phyloP scores from a whole-genome alignment of 2,888 invertebrate species.

The Myopa tessellatipennis region DNA sequence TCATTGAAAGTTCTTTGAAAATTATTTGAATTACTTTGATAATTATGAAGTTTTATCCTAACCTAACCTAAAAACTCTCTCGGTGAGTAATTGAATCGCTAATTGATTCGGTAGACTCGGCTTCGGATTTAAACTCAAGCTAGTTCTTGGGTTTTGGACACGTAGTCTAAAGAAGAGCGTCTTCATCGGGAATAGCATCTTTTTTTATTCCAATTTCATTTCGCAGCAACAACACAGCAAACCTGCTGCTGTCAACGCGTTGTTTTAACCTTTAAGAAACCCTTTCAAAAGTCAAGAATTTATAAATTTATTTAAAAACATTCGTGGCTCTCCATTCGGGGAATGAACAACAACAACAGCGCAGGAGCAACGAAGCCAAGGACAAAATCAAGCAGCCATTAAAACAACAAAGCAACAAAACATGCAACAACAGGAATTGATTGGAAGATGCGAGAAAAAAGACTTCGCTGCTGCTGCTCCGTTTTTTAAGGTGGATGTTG shows the following conservation, averaged over 20 bases:
- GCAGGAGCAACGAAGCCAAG: background rate
- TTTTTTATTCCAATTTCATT: slow-evolving; percentile 31
- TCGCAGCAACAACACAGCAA: slow-evolving; percentile 2
- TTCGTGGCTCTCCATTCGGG: slow-evolving; percentile 2
- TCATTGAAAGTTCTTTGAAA: too few species aligned
- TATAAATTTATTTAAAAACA: slow-evolving; percentile 35
- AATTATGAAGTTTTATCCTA: too few species aligned
- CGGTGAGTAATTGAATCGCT: too few species aligned
- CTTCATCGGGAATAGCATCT: background rate
- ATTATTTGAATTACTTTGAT: too few species aligned
- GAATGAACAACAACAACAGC: background rate
- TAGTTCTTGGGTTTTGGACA: too few species aligned
- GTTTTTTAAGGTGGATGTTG: slow-evolving; percentile 14
- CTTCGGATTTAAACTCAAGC: too few species aligned
- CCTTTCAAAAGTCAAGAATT: slow-evolving; percentile 20
- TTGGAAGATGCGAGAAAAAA: background rate
- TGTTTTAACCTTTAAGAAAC: background rate
- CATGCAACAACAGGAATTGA: slow-evolving; percentile 20
- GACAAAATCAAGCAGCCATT: slow-evolving; percentile 8
- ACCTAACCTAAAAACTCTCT: too few species aligned
- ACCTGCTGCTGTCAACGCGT: slow-evolving; percentile 13
- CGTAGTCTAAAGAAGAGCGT: background rate
- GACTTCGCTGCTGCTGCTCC: background rate
- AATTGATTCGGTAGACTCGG: too few species aligned
- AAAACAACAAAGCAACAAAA: slow-evolving; percentile 23